These are phyloP conservation scores for Noctua pronuba DNA, from an alignment of 2,888 invertebrate species.

Conservation along the genomic window DNA sequence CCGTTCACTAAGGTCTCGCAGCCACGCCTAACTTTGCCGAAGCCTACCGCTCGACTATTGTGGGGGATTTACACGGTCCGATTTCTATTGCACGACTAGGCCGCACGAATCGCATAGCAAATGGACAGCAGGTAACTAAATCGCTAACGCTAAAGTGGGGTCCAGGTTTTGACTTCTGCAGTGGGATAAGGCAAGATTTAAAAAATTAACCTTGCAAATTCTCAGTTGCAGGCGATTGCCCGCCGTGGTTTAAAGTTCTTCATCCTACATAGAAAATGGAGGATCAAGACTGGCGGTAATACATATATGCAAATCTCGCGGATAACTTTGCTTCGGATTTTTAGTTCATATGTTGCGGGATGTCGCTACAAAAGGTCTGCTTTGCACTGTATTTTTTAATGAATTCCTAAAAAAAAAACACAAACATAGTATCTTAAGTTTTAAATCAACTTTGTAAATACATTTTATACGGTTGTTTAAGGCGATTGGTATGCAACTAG, in stretches of 20 bases:
- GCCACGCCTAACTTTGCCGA: conserved; percentile 85
- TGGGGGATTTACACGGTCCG: conserved; percentile 14
- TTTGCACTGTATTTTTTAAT: not conserved
- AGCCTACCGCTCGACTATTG: conserved; percentile 76
- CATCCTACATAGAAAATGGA: not conserved
- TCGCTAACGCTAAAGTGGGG: not conserved
- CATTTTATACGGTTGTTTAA: not conserved
- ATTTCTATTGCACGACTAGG: not conserved
- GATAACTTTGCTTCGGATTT: not conserved
- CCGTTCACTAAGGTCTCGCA: conserved; percentile 86
- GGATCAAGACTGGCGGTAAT: not conserved
- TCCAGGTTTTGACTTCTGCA: not conserved
- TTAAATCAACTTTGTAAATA: not conserved
- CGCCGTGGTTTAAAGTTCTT: not conserved
- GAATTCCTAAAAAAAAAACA: too few species aligned
- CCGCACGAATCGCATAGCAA: not conserved
- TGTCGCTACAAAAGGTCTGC: not conserved
- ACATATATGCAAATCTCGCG: not conserved
- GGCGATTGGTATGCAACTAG: not conserved
- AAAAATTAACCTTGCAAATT: too few species aligned
- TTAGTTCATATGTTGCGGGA: not conserved
- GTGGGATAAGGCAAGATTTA: not conserved
- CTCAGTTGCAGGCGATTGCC: not conserved
- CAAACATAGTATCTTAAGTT: not conserved
- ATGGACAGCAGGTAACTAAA: not conserved